These are phyloP conservation scores for Herpetotheres cachinnans DNA, from an alignment of 2,113 vertebrate species.

Conservation along the genomic window DNA sequence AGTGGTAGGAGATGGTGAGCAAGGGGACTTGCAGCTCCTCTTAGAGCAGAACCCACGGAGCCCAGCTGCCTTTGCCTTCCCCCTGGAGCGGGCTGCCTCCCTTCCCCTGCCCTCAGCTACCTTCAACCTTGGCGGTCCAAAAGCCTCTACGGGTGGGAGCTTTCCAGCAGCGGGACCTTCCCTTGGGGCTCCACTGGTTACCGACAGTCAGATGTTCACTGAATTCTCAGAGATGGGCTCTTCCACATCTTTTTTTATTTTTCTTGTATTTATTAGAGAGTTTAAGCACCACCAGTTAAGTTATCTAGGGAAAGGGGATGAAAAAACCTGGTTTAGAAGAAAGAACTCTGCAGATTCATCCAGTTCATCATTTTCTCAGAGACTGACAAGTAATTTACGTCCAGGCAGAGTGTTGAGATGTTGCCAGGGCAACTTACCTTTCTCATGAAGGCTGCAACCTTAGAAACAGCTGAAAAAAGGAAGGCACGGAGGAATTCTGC, in stretches of 20 bases:
- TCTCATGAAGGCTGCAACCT: background rate
- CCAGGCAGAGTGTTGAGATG: background rate
- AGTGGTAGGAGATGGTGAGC: background rate
- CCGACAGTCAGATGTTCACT: background rate
- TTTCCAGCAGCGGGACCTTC: background rate
- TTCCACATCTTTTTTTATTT: background rate
- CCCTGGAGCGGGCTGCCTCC: too few species aligned
- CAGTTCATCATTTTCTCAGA: background rate
- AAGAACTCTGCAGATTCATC: background rate
- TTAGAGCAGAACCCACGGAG: background rate
- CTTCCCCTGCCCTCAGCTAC: too few species aligned
- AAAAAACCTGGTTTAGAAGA: background rate
- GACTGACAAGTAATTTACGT: constrained; percentile 8
- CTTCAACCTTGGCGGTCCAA: background rate
- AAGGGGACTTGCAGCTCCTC: background rate
- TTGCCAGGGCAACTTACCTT: constrained; percentile 41
- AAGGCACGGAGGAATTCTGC: background rate
- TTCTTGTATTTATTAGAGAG: background rate
- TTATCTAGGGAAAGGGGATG: background rate
- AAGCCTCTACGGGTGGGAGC: background rate
- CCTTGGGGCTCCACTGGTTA: background rate
- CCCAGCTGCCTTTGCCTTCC: background rate
- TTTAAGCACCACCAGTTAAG: background rate
- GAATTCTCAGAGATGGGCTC: background rate
- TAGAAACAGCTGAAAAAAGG: background rate